Conservation (phyloP, 2,113 vertebrate species). For the Anhinga rufa region DNA sequence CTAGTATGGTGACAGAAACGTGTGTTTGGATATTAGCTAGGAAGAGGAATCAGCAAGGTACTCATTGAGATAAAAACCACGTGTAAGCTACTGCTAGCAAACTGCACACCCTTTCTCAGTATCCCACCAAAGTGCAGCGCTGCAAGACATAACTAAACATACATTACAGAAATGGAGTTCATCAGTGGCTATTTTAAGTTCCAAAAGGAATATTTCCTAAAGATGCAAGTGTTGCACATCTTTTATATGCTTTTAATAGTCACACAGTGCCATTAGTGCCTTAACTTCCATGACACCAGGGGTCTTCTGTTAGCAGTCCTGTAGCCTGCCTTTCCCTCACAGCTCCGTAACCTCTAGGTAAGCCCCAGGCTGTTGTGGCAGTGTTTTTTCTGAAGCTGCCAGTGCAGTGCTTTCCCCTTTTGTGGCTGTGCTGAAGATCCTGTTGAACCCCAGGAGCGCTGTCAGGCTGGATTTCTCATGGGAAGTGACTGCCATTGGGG, state of each 20-base stretch:
- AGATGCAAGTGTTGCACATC: neutral
- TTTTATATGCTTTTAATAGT: neutral
- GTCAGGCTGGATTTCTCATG: neutral
- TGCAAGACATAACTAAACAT: neutral
- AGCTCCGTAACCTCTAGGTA: neutral
- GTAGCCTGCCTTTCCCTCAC: neutral
- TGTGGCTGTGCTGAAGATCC: neutral
- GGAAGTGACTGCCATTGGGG: neutral
- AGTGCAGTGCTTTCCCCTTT: neutral
- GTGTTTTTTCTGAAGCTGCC: neutral
- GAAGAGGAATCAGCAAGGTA: neutral
- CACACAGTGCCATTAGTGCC: neutral
- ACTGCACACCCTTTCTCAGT: neutral
- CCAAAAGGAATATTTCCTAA: neutral
- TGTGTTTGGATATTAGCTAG: neutral
- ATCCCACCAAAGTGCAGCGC: neutral
- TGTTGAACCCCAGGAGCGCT: neutral
- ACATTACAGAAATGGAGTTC: neutral
- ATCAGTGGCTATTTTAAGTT: neutral
- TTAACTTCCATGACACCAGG: neutral
- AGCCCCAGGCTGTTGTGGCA: neutral
- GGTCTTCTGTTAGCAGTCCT: neutral
- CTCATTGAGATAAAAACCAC: neutral
- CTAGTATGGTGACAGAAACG: neutral
- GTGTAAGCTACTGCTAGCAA: neutral